Base-by-base conservation (phyloP, 2,113 vertebrate genomes). In the Struthio camelus region DNA sequence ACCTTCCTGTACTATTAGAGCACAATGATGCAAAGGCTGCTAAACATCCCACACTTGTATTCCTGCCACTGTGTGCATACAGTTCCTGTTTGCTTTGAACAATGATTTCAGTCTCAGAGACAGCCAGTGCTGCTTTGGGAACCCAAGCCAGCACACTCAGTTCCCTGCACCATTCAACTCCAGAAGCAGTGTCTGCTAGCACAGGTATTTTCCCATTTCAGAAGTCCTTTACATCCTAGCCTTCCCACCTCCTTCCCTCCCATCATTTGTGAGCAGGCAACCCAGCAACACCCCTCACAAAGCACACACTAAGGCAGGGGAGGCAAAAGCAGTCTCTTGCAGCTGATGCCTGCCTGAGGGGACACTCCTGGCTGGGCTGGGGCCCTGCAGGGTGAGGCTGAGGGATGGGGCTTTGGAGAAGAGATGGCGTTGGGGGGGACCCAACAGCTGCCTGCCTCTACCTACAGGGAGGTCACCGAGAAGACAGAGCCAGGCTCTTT, bases 1-100 rank as follows among this genome's bases (percentile, higher is more conserved):
- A 71, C 61, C 30, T 67, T 46, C 42, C 51, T 8, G 48, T 58
- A 48, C 70, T 48, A 24, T 32, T 40, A 40, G 58, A 87, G 66
- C 80, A 81, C 65, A 27, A 1, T 2, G 32, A 56, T 38, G 58
- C 78, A 54, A 73, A 66, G 27, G 58, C 73, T 77, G 78, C 89
- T 24, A 76, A 77, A 87, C 87, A 91, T 18, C 75, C 40, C 0
- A 0, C 81, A 3, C 66, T 34, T 6, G 34, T 66, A 73, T 14
- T 82, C 66, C 70, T 53, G 9, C 19, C 34, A 40, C 86, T 65
- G 70, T 0, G 0, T 15, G 85, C 83, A 87, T 78, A 58, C 77
- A 85, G 71, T 62, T 71, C 95, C 20, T 94, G 78, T 89, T 96
- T 85, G 50, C 62, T 46, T 42, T 58, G 40, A 80, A 78, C 59